Percentiles rank a stretch among this genome's conserved stretches.
Evolutionary conservation across 2,797 vertebrate genomes (phyloP).

Genomic region (Eulemur mongoz): DNA sequence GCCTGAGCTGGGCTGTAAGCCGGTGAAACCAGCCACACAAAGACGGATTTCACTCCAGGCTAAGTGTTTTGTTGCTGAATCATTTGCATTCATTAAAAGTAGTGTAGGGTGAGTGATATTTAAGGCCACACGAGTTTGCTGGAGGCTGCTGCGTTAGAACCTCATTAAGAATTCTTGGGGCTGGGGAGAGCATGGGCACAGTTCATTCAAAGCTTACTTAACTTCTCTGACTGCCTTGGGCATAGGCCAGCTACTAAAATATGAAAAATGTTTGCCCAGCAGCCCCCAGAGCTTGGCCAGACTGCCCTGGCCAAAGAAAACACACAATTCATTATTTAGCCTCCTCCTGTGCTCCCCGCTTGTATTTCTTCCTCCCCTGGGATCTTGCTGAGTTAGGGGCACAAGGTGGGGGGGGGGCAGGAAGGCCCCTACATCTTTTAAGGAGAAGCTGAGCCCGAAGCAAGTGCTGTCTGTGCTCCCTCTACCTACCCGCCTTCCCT

Average conservation of each 20-base stretch:
- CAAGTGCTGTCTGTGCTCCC: not conserved
- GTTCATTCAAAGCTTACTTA: constrained; percentile 65
- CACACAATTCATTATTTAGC: constrained; percentile 58
- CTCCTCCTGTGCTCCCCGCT: not conserved
- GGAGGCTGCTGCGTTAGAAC: constrained; percentile 46
- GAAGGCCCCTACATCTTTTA: not conserved
- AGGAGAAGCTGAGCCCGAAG: not conserved
- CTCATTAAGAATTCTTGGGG: constrained; percentile 74
- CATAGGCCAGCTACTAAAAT: constrained; percentile 69
- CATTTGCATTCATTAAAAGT: constrained; percentile 76
- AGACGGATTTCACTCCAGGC: constrained; percentile 65
- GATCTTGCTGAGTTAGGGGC: constrained; percentile 36
- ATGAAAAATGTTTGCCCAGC: constrained; percentile 77
- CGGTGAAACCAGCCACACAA: constrained; percentile 53
- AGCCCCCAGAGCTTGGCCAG: constrained; percentile 65
- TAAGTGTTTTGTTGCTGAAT: constrained; percentile 75
- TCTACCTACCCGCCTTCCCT: not conserved
- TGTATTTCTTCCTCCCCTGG: constrained; percentile 6
- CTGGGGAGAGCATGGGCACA: not conserved
- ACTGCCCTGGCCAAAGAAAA: constrained; percentile 68
- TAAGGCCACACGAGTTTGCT: constrained; percentile 53
- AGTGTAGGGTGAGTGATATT: constrained; percentile 57
- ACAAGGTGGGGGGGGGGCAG: not conserved
- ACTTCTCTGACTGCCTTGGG: constrained; percentile 80
- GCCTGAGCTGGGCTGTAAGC: not conserved